A percentile compares a stretch with the other conserved stretches of the same genome.
These are phyloP conservation scores for Perca flavescens DNA, from an alignment of 2,113 vertebrate genomes.

Conservation along the genomic window DNA sequence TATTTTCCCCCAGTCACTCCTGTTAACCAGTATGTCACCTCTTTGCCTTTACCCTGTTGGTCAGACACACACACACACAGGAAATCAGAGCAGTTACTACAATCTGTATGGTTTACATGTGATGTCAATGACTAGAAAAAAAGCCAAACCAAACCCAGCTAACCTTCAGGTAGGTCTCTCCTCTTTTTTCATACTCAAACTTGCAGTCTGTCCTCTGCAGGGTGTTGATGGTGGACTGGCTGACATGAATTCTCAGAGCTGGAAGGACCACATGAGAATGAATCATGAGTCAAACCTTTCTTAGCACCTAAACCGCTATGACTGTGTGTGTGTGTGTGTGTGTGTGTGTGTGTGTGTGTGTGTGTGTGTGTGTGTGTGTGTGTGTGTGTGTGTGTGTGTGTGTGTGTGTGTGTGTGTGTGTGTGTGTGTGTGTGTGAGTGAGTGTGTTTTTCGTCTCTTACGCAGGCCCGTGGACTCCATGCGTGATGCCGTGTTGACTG, in stretches of 20 bases:
- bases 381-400: neutral
- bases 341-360: neutral
- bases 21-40: slow-evolving; percentile 96
- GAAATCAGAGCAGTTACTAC: neutral
- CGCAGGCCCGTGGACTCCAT: slow-evolving; percentile 97
- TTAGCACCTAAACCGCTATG: neutral
- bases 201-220: slow-evolving; percentile 92
- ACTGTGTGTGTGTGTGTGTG: neutral
- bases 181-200: slow-evolving; percentile 92
- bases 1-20: slow-evolving; percentile 89
- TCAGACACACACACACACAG: slow-evolving; percentile 15
- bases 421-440: neutral
- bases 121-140: neutral
- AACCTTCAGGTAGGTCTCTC: slow-evolving; percentile 97
- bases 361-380: neutral
- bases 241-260: slow-evolving; percentile 92
- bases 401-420: neutral
- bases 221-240: slow-evolving; percentile 91
- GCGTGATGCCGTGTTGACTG: slow-evolving; percentile 95
- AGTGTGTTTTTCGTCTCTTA: slow-evolving; percentile 79
- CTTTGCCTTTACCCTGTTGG: slow-evolving; percentile 93
- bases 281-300: neutral
- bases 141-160: slow-evolving; percentile 10
- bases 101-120: neutral
- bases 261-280: neutral